A percentile compares a stretch with the other conserved stretches of the same genome.
These are phyloP conservation scores for Drosophila mimica DNA, from an alignment of 2,888 invertebrate genomes.

Conservation along the genomic window DNA sequence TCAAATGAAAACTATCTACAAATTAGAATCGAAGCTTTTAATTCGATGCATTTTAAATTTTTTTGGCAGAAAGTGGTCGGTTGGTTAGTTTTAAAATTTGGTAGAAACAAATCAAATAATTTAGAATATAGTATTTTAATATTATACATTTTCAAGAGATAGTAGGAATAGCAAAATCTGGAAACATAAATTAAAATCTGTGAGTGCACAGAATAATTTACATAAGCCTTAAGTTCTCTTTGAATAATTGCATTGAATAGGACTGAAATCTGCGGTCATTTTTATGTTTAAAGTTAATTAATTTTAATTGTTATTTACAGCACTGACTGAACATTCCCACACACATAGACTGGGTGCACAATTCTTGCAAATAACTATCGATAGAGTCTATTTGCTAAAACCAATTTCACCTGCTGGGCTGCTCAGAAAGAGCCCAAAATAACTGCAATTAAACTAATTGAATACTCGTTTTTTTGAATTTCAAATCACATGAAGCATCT, in stretches of 20 bases:
- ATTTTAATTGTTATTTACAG: not conserved
- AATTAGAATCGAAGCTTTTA: not conserved
- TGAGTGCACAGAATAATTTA: not conserved
- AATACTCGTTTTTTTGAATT: constrained; percentile 73
- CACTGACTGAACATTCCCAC: constrained; percentile 2
- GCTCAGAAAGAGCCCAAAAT: constrained; percentile 26
- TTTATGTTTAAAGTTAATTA: not conserved
- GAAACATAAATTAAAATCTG: not conserved
- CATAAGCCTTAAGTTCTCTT: not conserved
- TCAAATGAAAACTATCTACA: not conserved
- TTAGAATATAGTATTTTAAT: not conserved
- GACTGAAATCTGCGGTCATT: not conserved
- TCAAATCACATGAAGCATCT: constrained; percentile 76
- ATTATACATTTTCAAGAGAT: not conserved
- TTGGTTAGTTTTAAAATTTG: too few relatives aligned
- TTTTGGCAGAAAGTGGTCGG: too few relatives aligned
- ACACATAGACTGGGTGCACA: not conserved
- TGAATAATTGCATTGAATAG: not conserved
- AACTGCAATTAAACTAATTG: constrained; percentile 78
- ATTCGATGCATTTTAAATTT: not conserved
- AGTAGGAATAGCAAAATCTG: not conserved
- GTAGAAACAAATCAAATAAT: not conserved
- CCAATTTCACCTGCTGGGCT: constrained; percentile 62
- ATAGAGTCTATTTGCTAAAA: constrained; percentile 13
- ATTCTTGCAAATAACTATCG: constrained; percentile 7